phyloP scores from a whole-genome alignment of 1,140 invertebrate species.

The Bombus waltoni region DNA sequence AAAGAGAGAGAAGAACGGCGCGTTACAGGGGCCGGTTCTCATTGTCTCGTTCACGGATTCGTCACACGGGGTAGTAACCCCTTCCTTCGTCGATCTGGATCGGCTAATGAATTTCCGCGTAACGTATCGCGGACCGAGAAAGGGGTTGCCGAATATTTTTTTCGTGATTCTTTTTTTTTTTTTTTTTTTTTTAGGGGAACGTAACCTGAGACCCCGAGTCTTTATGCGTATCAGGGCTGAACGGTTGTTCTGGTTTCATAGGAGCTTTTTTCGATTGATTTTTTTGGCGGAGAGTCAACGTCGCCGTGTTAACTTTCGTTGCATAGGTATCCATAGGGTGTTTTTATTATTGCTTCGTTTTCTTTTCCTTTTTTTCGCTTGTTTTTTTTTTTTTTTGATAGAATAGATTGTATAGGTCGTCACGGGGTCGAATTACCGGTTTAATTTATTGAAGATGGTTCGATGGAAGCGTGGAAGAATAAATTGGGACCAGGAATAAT shows the following conservation, averaged over 20 bases:
- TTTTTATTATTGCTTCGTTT: neutral
- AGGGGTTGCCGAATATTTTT: slow-evolving; percentile 17
- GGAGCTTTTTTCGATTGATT: neutral
- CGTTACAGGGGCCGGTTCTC: slow-evolving; percentile 45
- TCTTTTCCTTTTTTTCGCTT: neutral
- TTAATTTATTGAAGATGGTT: slow-evolving; percentile 10
- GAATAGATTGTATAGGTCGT: neutral
- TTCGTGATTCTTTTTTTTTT: neutral
- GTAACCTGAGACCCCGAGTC: neutral
- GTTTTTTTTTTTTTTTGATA: neutral
- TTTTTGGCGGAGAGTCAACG: neutral
- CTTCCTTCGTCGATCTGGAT: slow-evolving; percentile 45
- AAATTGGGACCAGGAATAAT: neutral
- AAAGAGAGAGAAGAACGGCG: slow-evolving; percentile 26
- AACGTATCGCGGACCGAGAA: slow-evolving; percentile 45
- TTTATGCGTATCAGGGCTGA: neutral
- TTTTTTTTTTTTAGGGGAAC: neutral
- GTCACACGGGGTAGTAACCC: slow-evolving; percentile 56
- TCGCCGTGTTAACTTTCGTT: slow-evolving; percentile 1
- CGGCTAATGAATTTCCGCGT: slow-evolving; percentile 68
- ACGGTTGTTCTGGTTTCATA: slow-evolving; percentile 16
- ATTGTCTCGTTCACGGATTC: slow-evolving; percentile 60
- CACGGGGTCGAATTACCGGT: neutral
- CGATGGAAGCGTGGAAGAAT: neutral
- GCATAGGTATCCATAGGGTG: neutral